phyloP scores from a whole-genome alignment of 2,888 invertebrate genomes.

The Lissonota sp. region DNA sequence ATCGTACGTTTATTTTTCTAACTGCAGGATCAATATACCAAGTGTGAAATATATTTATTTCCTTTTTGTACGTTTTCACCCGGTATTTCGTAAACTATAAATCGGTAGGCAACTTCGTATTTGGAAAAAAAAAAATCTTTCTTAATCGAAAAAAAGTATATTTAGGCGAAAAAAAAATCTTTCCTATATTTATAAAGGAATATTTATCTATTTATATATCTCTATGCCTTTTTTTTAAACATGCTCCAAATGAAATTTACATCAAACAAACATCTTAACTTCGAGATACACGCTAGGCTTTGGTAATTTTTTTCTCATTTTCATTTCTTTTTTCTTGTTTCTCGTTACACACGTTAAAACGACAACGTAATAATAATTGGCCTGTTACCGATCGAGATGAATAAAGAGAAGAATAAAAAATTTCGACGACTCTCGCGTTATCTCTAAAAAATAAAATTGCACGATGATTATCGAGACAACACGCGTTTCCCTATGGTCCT shows the following conservation, averaged over 20 bases:
- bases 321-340: constrained; percentile 2
- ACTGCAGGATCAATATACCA: constrained; percentile 41
- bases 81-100: constrained; percentile 43
- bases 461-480: constrained; percentile 29
- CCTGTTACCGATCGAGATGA: constrained; percentile 26
- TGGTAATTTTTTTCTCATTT: constrained; percentile 48
- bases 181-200: constrained; percentile 14
- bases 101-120: constrained; percentile 56
- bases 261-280: constrained; percentile 49
- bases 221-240: not conserved
- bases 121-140: constrained; percentile 30
- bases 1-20: constrained; percentile 34
- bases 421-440: constrained; percentile 45
- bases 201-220: constrained; percentile 17
- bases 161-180: constrained; percentile 30
- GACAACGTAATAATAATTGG: constrained; percentile 20
- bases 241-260: constrained; percentile 38
- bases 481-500: constrained; percentile 4
- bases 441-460: constrained; percentile 44
- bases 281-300: constrained; percentile 58
- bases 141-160: constrained; percentile 27
- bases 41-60: constrained; percentile 47
- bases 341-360: constrained; percentile 43
- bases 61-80: constrained; percentile 48
- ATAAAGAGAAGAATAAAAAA: constrained; percentile 66